phyloP scores from a whole-genome alignment of 2,888 invertebrate species.

The Molanna angustata region DNA sequence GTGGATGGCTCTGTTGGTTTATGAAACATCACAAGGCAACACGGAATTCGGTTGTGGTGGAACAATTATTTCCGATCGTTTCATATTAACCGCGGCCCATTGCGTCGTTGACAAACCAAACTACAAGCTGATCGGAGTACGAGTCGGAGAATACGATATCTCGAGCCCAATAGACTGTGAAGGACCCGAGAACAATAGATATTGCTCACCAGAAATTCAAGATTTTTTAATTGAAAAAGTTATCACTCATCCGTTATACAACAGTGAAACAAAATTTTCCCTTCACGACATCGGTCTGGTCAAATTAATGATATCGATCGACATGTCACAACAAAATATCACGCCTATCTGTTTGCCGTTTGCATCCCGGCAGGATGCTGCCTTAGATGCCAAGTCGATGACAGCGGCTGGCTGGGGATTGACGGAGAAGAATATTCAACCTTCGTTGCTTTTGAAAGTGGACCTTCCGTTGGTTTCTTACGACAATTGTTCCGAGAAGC shows the following conservation, averaged over 20 bases:
- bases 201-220: slow-evolving; percentile 44
- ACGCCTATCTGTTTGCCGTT: slow-evolving; percentile 54
- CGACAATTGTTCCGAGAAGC: slow-evolving; percentile 45
- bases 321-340: slow-evolving; percentile 46
- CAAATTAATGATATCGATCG: slow-evolving; percentile 47
- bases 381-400: slow-evolving; percentile 39
- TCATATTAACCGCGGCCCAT: too few species aligned
- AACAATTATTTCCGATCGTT: too few species aligned
- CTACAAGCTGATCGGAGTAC: too few species aligned
- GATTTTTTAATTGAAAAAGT: slow-evolving; percentile 47
- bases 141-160: too few species aligned
- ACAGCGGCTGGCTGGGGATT: slow-evolving; percentile 59
- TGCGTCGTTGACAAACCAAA: too few species aligned
- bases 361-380: slow-evolving; percentile 36
- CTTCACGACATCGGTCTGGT: slow-evolving; percentile 60
- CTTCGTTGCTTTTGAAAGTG: slow-evolving; percentile 47
- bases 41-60: too few species aligned
- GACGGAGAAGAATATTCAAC: slow-evolving; percentile 40
- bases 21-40: too few species aligned
- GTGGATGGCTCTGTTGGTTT: too few species aligned
- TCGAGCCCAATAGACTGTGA: too few species aligned
- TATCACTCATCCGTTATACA: slow-evolving; percentile 55
- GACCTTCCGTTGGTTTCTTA: slow-evolving; percentile 42
- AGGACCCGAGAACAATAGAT: too few species aligned
- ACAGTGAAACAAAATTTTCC: slow-evolving; percentile 46